phyloP scores from a whole-genome alignment of 2,113 vertebrate genomes.

The Vombatus ursinus region DNA sequence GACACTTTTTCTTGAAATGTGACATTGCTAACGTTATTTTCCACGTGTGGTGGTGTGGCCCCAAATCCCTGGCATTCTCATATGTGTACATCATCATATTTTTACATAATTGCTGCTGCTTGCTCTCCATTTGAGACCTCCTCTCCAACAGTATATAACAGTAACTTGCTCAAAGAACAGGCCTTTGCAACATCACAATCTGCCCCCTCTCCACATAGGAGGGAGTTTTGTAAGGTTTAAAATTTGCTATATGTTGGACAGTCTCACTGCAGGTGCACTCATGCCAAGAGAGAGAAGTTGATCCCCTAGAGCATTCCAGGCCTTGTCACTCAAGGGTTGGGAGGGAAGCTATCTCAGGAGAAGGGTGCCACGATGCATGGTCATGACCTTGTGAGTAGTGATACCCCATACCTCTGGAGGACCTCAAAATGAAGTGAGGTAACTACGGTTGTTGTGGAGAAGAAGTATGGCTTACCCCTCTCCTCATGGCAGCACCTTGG shows the following conservation, averaged over 20 bases:
- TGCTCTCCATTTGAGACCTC: background rate
- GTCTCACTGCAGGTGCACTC: background rate
- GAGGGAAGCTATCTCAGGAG: background rate
- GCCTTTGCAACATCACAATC: background rate
- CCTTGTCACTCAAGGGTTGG: background rate
- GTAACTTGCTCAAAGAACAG: conserved; percentile 7
- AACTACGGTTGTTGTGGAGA: background rate
- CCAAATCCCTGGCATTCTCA: background rate
- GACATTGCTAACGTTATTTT: background rate
- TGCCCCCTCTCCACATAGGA: background rate
- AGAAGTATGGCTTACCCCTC: background rate
- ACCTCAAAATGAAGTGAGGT: background rate
- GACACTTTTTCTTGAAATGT: conserved; percentile 30
- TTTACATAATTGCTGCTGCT: background rate
- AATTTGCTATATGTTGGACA: conserved; percentile 4
- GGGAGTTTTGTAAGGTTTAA: conserved; percentile 19
- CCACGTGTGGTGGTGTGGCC: background rate
- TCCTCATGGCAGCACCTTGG: background rate
- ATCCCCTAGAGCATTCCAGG: background rate
- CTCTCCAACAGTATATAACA: background rate
- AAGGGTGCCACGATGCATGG: background rate
- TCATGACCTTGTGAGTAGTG: background rate
- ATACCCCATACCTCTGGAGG: background rate
- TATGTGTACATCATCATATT: background rate
- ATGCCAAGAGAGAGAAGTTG: background rate